Evolutionary conservation across 2,113 vertebrate species (phyloP), one percentile per base, ranked within the genome.

Genomic region (Pedionomus torquatus): DNA sequence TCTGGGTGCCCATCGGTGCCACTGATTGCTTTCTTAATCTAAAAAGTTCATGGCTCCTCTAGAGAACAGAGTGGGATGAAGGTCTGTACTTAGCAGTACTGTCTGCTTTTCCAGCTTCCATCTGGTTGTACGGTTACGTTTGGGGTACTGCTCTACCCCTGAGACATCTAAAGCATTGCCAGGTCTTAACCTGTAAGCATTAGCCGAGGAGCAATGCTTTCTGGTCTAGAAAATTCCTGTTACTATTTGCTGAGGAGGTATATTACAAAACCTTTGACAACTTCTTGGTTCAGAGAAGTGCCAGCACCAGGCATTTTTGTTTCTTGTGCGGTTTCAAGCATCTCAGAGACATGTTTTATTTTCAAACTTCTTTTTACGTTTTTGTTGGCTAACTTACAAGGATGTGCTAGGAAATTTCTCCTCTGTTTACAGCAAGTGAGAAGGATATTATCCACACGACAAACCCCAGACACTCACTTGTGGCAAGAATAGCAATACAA

Each of bases 91-190:
- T 30, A 24, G 74, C 44, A 33, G 18, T 6, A 4, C 25, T 41
- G 49, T 26, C 54, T 77, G 49, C 68, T 89, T 77, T 70, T 48
- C 41, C 16, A 37, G 2, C 41, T 44, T 63, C 37, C 51, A 4
- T 16, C 44, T 68, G 57, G 9, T 48, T 58, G 28, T n/a, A 7
- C 30, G 0, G 0, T 15, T 57, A 9, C 3, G 2, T 44, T 35
- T 69, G 46, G 20, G 25, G 37, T 39, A 9, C 20, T 3, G 2
- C 51, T 83, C 30, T 54, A 1, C 18, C 30, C 33, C 43, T 83
- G 5, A 0, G 39, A n/a, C 33, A 13, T 17, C 57, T 33, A 5
- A 43, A 68, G 70, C 43, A 33, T 44, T 2, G 1, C 20, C 51
- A 71, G 43, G 9, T 21, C 31, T 69, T 68, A 43, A 64, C 19